Conservation (phyloP, 92 coral and sea anemone genomes). For the Palythoa grandis region DNA sequence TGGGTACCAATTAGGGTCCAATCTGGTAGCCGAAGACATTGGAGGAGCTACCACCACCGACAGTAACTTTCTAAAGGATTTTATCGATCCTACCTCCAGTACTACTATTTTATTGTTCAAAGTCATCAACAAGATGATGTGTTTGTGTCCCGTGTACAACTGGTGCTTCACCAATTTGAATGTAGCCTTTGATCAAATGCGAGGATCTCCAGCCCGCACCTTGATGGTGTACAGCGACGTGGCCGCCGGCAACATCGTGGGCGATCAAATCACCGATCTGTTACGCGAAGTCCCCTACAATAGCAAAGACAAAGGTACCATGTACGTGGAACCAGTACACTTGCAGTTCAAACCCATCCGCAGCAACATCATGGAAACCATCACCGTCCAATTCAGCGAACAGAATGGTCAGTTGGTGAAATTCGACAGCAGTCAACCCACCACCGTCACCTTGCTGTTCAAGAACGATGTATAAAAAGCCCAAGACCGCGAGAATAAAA, state of each 20-base stretch:
- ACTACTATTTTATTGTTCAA: background rate
- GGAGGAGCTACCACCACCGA: background rate
- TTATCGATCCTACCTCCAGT: too few relatives aligned
- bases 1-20: background rate
- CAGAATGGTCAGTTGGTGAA: background rate
- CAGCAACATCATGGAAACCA: background rate
- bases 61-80: too few relatives aligned
- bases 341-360: background rate
- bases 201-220: too few relatives aligned
- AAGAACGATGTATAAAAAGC: background rate
- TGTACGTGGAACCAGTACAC: background rate
- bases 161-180: background rate
- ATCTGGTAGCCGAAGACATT: background rate
- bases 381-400: background rate
- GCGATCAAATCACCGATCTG: background rate
- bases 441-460: conserved; percentile 10
- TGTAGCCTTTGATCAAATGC: too few relatives aligned
- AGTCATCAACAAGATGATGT: background rate
- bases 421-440: background rate
- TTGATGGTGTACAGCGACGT: conserved; percentile 18
- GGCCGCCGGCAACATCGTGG: background rate
- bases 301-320: conserved; percentile 5
- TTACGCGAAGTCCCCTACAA: conserved; percentile 3
- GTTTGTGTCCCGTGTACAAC: background rate
- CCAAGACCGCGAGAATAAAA: too few relatives aligned